A percentile compares a stretch with the other conserved stretches of the same genome.
Evolutionary conservation across 1,140 invertebrate species (phyloP).

Genomic region (Drosophila nigromelanica): DNA sequence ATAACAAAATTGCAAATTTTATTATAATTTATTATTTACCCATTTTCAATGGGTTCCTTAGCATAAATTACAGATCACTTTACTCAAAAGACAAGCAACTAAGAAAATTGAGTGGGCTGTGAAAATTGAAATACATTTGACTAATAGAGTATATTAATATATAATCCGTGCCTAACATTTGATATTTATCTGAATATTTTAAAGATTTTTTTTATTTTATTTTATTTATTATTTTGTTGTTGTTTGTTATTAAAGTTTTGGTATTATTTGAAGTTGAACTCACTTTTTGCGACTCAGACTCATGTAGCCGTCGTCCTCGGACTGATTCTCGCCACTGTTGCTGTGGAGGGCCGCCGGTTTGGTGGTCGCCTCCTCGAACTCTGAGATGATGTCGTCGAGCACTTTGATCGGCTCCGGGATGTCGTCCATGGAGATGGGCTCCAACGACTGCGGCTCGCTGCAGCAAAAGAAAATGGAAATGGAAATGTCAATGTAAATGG

Average conservation of each 20-base stretch:
- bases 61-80: too few species aligned
- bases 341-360: slow-evolving; percentile 80
- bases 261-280: slow-evolving; percentile 24
- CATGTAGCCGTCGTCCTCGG: slow-evolving; percentile 95
- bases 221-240: too few species aligned
- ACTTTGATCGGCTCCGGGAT: slow-evolving; percentile 89
- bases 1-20: too few species aligned
- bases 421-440: slow-evolving; percentile 74
- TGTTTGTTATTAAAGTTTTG: background rate
- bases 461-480: slow-evolving; percentile 8
- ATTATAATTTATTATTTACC: too few species aligned
- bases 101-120: background rate
- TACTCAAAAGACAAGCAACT: too few species aligned
- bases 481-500: slow-evolving; percentile 20
- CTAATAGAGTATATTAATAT: too few species aligned
- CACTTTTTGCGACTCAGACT: slow-evolving; percentile 92
- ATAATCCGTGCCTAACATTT: too few species aligned
- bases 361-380: slow-evolving; percentile 90
- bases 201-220: too few species aligned
- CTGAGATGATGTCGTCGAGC: slow-evolving; percentile 93
- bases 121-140: background rate
- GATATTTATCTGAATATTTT: too few species aligned
- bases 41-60: too few species aligned
- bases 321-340: slow-evolving; percentile 90
- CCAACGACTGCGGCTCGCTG: slow-evolving; percentile 57